phyloP scores from a whole-genome alignment of 2,888 invertebrate genomes.

The Stenurella melanura region DNA sequence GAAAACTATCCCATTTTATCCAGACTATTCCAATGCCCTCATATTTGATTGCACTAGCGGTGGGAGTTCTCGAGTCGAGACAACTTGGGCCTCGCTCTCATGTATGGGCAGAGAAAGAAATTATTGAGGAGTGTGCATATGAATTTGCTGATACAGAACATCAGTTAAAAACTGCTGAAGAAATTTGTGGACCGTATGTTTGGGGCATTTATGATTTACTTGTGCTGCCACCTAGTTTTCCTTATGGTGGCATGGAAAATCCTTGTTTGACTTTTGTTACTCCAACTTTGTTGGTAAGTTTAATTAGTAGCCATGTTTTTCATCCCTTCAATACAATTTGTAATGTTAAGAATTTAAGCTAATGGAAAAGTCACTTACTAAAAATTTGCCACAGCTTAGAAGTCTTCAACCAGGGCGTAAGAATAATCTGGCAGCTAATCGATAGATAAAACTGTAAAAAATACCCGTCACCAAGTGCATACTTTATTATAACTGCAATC shows the following conservation, averaged over 20 bases:
- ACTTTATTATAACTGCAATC: too few relatives aligned
- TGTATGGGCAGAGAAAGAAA: conserved; percentile 93
- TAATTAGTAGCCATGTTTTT: too few relatives aligned
- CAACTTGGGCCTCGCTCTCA: conserved; percentile 86
- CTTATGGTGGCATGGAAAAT: conserved; percentile 98
- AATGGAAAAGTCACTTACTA: too few relatives aligned
- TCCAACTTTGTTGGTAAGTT: conserved; percentile 88
- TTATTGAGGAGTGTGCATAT: conserved; percentile 87
- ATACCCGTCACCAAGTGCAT: too few relatives aligned
- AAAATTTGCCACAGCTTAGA: too few relatives aligned
- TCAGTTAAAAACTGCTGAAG: conserved; percentile 88
- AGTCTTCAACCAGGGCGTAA: too few relatives aligned
- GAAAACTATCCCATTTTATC: conserved; percentile 77
- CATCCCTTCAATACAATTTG: too few relatives aligned
- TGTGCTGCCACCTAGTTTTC: conserved; percentile 94
- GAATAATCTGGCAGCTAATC: too few relatives aligned
- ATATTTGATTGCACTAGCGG: conserved; percentile 92
- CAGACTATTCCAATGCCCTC: conserved; percentile 91
- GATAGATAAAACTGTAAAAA: too few relatives aligned
- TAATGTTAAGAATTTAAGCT: too few relatives aligned
- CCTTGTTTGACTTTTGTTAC: conserved; percentile 97
- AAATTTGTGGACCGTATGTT: conserved; percentile 90
- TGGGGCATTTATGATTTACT: conserved; percentile 94
- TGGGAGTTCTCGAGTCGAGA: conserved; percentile 86
- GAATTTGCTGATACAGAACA: conserved; percentile 93